Evolutionary conservation across 1,140 invertebrate genomes (phyloP), one percentile per base, ranked within the genome.

Genomic region (Saccostrea cuccullata): DNA sequence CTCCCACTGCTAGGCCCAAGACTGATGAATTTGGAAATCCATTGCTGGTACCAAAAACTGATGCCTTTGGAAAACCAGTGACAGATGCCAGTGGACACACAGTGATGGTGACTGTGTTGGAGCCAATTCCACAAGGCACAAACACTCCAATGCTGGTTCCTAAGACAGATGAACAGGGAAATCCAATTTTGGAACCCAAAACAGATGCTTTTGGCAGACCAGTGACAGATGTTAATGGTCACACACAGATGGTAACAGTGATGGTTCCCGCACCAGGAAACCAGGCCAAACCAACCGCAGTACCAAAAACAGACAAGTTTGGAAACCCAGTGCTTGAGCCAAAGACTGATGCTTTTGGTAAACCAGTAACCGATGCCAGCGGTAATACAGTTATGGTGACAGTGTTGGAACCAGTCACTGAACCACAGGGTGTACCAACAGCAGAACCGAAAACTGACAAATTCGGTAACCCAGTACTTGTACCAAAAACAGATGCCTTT

Each of bases 1-100:
- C 60, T 77, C 82, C 86, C 56, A 86, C 86, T 58, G n/a, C 87
- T 82, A 58, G 77, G 83, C 84, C 84, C 70, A 20, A 30, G 36
- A 83, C 87, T 84, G 84, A 89, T 84, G 30, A 84, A 60, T 85
- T 36, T 85, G 87, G 64, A 85, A 86, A 55, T 40, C 86, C 86
- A 86, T 47, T 70, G 70, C 20, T 70, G 67, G 30, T 30, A 86
- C 85, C 88, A 83, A 64, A 55, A 60, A 85, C 73, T 17, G 85
- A 70, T 64, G 36, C 17, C 12, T 55, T n/a, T 86, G 86, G 86
- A 5, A 55, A 86, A 1, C 86, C 86, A 47, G 17, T 83, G 20
- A 70, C 86, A 36, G 84, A 84, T 58, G 84, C 60, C 36, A 67
- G n/a, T 70, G 67, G 30, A 55, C n/a, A 26, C 26, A 60, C 56